These are phyloP conservation scores for Crax fasciolata DNA, from an alignment of 2,797 vertebrate species.

Conservation along the genomic window DNA sequence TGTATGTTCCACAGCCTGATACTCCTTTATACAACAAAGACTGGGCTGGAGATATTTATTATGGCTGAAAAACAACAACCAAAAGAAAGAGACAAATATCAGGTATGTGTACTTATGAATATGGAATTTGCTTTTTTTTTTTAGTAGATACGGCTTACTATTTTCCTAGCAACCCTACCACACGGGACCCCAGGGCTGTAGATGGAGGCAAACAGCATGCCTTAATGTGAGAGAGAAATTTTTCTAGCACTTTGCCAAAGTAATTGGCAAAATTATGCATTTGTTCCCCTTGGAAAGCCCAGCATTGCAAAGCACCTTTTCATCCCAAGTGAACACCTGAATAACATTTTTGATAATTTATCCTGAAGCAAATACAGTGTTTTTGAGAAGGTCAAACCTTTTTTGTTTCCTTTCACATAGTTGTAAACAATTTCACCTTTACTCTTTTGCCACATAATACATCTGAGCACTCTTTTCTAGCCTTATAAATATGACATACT, in stretches of 20 bases:
- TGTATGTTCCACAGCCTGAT: not conserved
- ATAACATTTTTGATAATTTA: conserved; percentile 30
- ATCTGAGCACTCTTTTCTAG: not conserved
- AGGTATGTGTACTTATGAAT: not conserved
- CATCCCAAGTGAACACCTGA: conserved; percentile 2
- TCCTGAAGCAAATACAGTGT: not conserved
- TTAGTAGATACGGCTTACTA: not conserved
- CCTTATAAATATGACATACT: not conserved
- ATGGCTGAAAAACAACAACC: not conserved
- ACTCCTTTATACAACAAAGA: not conserved
- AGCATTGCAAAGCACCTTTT: not conserved
- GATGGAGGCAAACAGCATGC: conserved; percentile 16
- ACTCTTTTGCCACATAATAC: not conserved
- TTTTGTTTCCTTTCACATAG: conserved; percentile 1
- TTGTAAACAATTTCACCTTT: conserved; percentile 16
- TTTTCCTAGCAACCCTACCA: conserved; percentile 30
- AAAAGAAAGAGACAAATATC: not conserved
- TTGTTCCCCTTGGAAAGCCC: not conserved
- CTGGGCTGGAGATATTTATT: not conserved
- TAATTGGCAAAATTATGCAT: conserved; percentile 8
- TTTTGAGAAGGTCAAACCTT: not conserved
- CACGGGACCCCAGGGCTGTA: conserved; percentile 25
- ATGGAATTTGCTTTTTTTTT: not conserved
- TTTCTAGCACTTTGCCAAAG: not conserved
- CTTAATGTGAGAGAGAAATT: conserved; percentile 36